Base-by-base conservation (phyloP, 2,797 vertebrate species). In the Furcifer pardalis region DNA sequence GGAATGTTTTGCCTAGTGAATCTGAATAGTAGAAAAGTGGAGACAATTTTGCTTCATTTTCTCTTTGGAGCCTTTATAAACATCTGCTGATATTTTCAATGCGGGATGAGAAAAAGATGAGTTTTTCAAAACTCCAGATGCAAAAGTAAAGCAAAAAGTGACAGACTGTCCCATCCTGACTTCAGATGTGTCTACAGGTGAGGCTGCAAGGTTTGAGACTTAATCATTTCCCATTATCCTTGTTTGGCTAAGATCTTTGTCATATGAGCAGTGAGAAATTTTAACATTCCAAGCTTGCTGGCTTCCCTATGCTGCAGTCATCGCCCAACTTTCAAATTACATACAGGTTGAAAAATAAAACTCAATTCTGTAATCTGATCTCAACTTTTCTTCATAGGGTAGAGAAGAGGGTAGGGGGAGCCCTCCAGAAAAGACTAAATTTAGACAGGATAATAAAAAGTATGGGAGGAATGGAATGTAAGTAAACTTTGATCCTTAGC, bases 401-500 rank as follows among this genome's bases (percentile, higher is more conserved):
- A 77, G 49, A 25, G 15, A 4, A 23, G 66, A 7, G 35, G 65
- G 37, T n/a, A 23, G 15, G n/a, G 44, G 21, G 46, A 49, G 30
- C 7, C 83, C 59, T 85, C 87, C 87, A 92, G 92, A 93, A 93
- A 94, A 93, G 81, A 81, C 81, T 91, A 93, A 94, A 93, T 94
- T 95, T 95, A 94, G 93, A 92, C 85, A 90, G 93, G 89, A 94
- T 88, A 93, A 94, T 95, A 96, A 96, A 96, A 93, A 77, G 65
- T 49, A 91, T 92, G 89, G 91, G 92, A 95, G 90, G 82, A 94
- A 86, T 88, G 89, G 91, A 95, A 95, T 91, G 88, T 94, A 89
- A 72, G 66, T 92, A 92, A 95, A 93, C 91, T 95, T 95, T 96
- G 94, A 96, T 96, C 94, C 94, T 89, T 77, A 83, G 93, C 94